Evolutionary conservation across 2,888 invertebrate genomes (phyloP), one percentile per base, ranked within the genome.

Genomic region (Caenorhabditis japonica): DNA sequence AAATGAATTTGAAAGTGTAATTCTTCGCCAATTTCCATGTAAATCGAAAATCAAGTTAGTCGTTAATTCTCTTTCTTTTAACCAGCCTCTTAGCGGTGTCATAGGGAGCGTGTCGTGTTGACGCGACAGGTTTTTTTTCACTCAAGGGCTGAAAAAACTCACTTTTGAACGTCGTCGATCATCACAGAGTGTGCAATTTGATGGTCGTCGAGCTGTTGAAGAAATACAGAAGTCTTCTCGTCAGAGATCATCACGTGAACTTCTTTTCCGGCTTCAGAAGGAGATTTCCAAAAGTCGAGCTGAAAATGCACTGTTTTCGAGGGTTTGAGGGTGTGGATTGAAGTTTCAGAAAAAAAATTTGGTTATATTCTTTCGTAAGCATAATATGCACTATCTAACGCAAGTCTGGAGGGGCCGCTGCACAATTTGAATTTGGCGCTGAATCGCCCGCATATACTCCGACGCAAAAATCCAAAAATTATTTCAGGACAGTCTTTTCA

Each of bases 241-340:
- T 77, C 77, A n/a, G 64, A 62, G 8, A 85, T 75, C 87, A 87
- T 87, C 23, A 86, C 77, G 51, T 87, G 84, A 1, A 84, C 84
- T 25, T 82, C 82, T 30, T 83, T 81, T 5, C 84, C 85, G 2
- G 79, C 55, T 15, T 72, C 76, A 1, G 81, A 78, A 2, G 87
- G 86, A 7, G 83, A 83, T 53, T 86, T 85, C 87, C 87, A 87
- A 64, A 86, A 86, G 49, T 86, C 85, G 25, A 82, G 60, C 82
- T 81, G 69, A 21, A 76, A 58, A 34, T 13, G 5, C 1, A 46
- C 19, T 17, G n/a, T 12, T 19, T 19, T 36, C 49, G 10, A 36
- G 17, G 4, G 12, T 3, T 17, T 19, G 15, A n/a, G 36, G 3
- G 23, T 10, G 8, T 27, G 3, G 8, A 33, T 25, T 25, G 34